Evolutionary conservation across 2,797 vertebrate genomes (phyloP).

Genomic region (Melanotaenia pygmaea): DNA sequence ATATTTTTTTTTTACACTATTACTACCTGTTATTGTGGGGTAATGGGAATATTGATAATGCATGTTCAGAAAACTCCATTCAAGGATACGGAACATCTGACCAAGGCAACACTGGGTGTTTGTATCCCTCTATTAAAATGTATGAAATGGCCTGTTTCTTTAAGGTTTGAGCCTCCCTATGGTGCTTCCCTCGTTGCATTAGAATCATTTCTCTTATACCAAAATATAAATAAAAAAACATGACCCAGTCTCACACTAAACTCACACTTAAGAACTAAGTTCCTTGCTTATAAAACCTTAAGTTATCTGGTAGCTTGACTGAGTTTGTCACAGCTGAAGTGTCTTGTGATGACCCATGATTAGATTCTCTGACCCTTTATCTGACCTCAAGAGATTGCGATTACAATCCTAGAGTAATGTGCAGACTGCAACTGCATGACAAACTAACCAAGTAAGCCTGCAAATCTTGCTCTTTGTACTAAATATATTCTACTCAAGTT

Average conservation of each 20-base stretch:
- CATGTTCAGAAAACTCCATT: not conserved
- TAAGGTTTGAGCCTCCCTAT: not conserved
- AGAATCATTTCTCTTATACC: not conserved
- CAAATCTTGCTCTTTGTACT: not conserved
- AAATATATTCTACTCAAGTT: not conserved
- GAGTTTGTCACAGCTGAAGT: conserved; percentile 66
- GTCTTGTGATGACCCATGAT: conserved; percentile 63
- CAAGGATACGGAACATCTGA: not conserved
- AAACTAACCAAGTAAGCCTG: not conserved
- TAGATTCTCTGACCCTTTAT: conserved; percentile 61
- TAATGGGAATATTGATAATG: too few relatives aligned
- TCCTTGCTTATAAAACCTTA: conserved; percentile 17
- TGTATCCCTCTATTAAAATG: not conserved
- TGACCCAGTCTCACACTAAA: not conserved
- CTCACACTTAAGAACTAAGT: not conserved
- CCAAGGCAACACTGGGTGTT: not conserved
- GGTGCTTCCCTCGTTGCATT: not conserved
- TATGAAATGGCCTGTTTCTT: not conserved
- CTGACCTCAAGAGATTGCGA: conserved; percentile 48
- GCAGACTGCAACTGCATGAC: not conserved
- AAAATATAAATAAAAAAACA: conserved; percentile 10
- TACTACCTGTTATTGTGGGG: too few relatives aligned
- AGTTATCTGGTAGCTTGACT: conserved; percentile 49
- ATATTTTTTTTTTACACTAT: too few relatives aligned
- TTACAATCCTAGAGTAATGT: conserved; percentile 7